These are phyloP conservation scores for Craniophora ligustri DNA, from an alignment of 2,888 invertebrate species.

Conservation along the genomic window DNA sequence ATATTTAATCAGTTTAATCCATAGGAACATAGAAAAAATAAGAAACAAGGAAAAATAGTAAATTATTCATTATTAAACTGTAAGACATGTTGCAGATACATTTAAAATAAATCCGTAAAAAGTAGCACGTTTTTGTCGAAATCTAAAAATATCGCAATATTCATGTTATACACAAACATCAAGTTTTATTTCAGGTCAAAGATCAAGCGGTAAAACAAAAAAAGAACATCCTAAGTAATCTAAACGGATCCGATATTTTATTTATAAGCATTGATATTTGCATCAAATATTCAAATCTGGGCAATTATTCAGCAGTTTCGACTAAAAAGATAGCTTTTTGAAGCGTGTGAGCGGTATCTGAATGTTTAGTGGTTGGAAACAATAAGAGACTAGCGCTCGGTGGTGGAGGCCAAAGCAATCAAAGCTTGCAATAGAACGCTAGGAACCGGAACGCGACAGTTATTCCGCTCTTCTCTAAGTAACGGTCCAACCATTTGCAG, in stretches of 20 bases:
- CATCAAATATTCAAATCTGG: conserved; percentile 34
- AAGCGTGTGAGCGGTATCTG: conserved; percentile 39
- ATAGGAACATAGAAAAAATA: background rate
- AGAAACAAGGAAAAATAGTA: background rate
- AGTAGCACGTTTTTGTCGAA: no score
- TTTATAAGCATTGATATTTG: background rate
- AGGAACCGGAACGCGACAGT: conserved; percentile 82
- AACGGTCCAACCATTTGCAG: conserved; percentile 78
- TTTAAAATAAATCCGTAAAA: background rate
- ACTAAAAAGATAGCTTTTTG: conserved; percentile 10
- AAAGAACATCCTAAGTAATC: no score
- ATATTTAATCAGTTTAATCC: no score
- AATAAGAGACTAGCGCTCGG: conserved; percentile 51
- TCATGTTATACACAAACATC: conserved; percentile 28
- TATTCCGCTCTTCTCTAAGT: conserved; percentile 73
- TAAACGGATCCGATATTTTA: conserved; percentile 14
- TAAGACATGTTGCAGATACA: background rate
- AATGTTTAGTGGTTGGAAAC: conserved; percentile 45
- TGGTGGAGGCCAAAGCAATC: conserved; percentile 54
- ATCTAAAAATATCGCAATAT: conserved; percentile 10
- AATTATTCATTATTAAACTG: no score
- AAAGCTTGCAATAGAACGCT: conserved; percentile 61
- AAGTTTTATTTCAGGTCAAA: conserved; percentile 29
- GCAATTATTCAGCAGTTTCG: conserved; percentile 38
- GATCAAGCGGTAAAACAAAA: conserved; percentile 17